Percentiles rank a stretch among this genome's conserved stretches.
phyloP scores from a whole-genome alignment of 2,797 vertebrate genomes.

The Furcifer pardalis region DNA sequence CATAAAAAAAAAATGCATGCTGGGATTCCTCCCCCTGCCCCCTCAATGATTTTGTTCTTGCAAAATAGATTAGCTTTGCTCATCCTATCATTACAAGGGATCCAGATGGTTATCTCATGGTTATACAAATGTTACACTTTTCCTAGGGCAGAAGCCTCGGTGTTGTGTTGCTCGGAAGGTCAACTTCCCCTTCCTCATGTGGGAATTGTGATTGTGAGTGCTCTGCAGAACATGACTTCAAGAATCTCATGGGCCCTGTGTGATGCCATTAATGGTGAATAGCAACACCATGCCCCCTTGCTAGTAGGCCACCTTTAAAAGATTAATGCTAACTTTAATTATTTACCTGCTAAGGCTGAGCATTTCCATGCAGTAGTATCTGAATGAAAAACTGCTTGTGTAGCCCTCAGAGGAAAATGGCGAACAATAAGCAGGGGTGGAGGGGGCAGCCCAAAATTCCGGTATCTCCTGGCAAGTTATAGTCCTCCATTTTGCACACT shows the following conservation, averaged over 20 bases:
- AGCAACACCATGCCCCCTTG: not conserved
- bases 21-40: not conserved
- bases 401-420: not conserved
- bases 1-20: not conserved
- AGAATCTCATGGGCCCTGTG: not conserved
- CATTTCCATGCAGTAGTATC: not conserved
- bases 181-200: not conserved
- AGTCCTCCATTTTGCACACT: not conserved
- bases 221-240: not conserved
- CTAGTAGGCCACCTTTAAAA: not conserved
- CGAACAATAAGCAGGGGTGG: not conserved
- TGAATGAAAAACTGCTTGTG: not conserved
- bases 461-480: not conserved
- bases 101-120: not conserved
- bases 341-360: conserved; percentile 7
- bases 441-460: too few relatives aligned
- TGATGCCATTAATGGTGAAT: not conserved
- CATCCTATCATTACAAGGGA: not conserved
- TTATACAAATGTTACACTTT: not conserved
- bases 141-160: not conserved
- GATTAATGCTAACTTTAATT: conserved; percentile 10
- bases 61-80: not conserved
- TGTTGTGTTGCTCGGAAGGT: not conserved
- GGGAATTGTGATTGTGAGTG: not conserved
- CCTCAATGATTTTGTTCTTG: not conserved